Conservation (phyloP, 2,797 vertebrate genomes). For the Chloroceryle inda region DNA sequence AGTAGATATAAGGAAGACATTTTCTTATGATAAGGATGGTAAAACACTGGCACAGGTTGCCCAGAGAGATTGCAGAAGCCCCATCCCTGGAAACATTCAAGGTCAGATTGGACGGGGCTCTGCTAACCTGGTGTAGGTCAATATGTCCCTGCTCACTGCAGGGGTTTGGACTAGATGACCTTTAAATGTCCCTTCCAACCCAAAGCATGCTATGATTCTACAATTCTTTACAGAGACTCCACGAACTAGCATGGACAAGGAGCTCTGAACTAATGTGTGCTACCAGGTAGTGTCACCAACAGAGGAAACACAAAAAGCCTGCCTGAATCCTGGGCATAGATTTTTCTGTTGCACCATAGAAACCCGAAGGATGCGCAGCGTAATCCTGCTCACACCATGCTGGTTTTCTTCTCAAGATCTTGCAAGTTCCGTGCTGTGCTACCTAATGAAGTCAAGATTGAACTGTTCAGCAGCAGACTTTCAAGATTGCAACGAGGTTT, state of each 20-base stretch:
- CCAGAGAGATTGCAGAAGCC: background rate
- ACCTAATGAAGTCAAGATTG: background rate
- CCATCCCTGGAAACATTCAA: background rate
- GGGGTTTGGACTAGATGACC: background rate
- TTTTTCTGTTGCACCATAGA: background rate
- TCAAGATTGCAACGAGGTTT: background rate
- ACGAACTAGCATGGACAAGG: background rate
- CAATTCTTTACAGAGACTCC: background rate
- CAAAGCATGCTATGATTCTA: background rate
- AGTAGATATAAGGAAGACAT: background rate
- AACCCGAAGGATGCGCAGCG: background rate
- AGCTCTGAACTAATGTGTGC: fast-evolving
- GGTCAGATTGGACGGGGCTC: background rate
- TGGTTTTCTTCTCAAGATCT: background rate
- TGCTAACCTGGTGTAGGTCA: background rate
- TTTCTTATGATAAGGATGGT: background rate
- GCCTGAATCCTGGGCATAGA: background rate
- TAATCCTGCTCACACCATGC: background rate
- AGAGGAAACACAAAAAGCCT: background rate
- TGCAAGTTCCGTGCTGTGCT: background rate
- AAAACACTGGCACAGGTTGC: background rate
- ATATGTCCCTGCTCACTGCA: background rate
- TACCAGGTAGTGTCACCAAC: background rate
- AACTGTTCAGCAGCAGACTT: background rate
- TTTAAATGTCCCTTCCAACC: background rate